Evolutionary conservation across 2,888 invertebrate genomes (phyloP), one percentile per base, ranked within the genome.

Genomic region (Epistrophella euchroma): DNA sequence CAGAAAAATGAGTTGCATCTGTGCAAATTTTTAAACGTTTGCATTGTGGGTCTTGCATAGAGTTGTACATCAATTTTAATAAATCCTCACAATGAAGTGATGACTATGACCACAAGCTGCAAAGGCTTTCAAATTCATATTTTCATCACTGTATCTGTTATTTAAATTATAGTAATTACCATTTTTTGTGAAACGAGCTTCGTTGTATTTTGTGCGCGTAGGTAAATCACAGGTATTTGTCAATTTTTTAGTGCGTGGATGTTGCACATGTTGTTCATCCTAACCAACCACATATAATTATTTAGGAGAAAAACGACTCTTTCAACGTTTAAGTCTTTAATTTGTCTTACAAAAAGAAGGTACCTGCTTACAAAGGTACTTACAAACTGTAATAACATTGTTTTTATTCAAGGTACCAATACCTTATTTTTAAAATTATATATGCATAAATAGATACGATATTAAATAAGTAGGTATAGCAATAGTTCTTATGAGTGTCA

Each of bases 131-230:
- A 60, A 60, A 73, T 55, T 74, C 62, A 15, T 72, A 76, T 72
- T 79, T 84, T 79, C 84, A 84, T 75, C 80, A 74, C 74, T 60
- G 47, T 47, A 85, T 81, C 55, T 60, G 72, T 85, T 76, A 70
- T 81, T 60, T 50, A 77, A 81, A 85, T 85, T 76, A 81, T 56
- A 70, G 81, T 85, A 73, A 81, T 85, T 85, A 85, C 13, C 71
- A 37, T 7, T 28, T 22, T 85, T 81, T n/a, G 7, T 17, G 43
- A 28, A 32, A 17, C 2, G 9, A 17, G n/a, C 17, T 7, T 4
- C 17, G 1, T 17, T 45, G 17, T 45, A 45, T 45, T 10, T 40
- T 15, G 4, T 40, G 0, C 15, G 40, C 2, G 4, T 15, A 10
- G 7, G 32, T 37, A 43, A 5, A 28, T 28, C 28, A 28, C 4